Conservation (phyloP, 2,888 invertebrate species). For the Drosophila sordidula region DNA sequence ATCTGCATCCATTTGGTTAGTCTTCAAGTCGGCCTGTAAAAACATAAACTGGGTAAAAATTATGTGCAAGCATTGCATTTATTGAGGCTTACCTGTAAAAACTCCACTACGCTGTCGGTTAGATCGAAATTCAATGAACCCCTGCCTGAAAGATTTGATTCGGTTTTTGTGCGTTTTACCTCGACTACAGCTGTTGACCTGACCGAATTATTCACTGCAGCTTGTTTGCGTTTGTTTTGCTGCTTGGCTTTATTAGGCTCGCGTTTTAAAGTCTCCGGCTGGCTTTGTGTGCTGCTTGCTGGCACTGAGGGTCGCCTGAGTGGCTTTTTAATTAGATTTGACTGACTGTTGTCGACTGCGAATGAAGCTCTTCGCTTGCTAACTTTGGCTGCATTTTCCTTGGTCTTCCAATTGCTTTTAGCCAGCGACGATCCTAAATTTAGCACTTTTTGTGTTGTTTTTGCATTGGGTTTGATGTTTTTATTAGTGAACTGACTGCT, state of each 20-base stretch:
- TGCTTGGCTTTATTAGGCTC: not conserved
- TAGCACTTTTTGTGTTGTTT: not conserved
- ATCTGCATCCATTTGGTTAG: slow-evolving; percentile 32
- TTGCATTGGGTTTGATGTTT: not conserved
- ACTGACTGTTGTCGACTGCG: not conserved
- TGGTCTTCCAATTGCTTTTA: not conserved
- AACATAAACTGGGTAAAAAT: not conserved
- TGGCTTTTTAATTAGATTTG: not conserved
- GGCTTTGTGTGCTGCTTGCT: not conserved
- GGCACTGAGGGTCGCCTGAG: slow-evolving; percentile 13
- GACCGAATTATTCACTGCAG: not conserved
- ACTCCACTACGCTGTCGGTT: slow-evolving; percentile 40
- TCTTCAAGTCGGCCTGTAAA: slow-evolving; percentile 34
- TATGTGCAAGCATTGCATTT: not conserved
- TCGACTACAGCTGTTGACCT: not conserved
- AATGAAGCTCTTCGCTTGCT: not conserved
- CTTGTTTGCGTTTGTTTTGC: not conserved
- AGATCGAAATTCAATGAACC: slow-evolving; percentile 24
- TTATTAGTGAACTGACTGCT: not conserved
- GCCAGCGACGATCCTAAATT: not conserved
- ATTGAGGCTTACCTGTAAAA: slow-evolving; percentile 42
- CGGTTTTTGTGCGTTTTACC: slow-evolving; percentile 19
- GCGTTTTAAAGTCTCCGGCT: not conserved
- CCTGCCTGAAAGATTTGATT: not conserved
- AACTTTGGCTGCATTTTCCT: not conserved